phyloP scores from a whole-genome alignment of 2,888 invertebrate species.

The Hemaris fuciformis region DNA sequence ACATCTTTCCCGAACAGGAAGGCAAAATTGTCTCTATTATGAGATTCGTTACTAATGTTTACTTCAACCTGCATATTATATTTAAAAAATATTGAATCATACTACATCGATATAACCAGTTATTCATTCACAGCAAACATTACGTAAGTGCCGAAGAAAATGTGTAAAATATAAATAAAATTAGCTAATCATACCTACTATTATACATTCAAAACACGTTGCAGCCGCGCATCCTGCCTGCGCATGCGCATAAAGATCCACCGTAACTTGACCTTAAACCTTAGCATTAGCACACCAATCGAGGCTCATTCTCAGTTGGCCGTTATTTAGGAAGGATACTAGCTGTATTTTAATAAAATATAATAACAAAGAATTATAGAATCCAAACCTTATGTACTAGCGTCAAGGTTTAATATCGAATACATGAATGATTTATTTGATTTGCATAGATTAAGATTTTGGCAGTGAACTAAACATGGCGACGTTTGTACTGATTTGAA shows the following conservation, averaged over 20 bases:
- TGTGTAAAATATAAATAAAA: conserved; percentile 4
- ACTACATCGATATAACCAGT: neutral
- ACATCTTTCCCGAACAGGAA: too few relatives aligned
- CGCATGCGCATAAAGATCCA: conserved; percentile 4
- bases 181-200: conserved; percentile 7
- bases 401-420: neutral
- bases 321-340: conserved; percentile 13
- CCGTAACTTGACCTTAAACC: neutral
- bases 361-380: neutral
- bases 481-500: neutral
- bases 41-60: too few relatives aligned
- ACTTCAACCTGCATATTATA: too few relatives aligned
- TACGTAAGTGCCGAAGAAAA: neutral
- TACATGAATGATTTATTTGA: neutral
- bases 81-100: neutral
- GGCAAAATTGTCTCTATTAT: too few relatives aligned
- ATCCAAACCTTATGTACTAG: neutral
- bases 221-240: conserved; percentile 17
- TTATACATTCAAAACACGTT: conserved; percentile 14
- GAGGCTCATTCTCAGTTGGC: conserved; percentile 1
- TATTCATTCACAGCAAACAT: neutral
- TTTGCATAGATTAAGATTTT: conserved; percentile 7
- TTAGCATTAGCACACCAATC: neutral
- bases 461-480: conserved; percentile 3
- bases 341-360: conserved; percentile 4